A percentile compares a stretch with the other conserved stretches of the same genome.
Evolutionary conservation across 2,797 vertebrate genomes (phyloP).

Genomic region (Semotilus atromaculatus): DNA sequence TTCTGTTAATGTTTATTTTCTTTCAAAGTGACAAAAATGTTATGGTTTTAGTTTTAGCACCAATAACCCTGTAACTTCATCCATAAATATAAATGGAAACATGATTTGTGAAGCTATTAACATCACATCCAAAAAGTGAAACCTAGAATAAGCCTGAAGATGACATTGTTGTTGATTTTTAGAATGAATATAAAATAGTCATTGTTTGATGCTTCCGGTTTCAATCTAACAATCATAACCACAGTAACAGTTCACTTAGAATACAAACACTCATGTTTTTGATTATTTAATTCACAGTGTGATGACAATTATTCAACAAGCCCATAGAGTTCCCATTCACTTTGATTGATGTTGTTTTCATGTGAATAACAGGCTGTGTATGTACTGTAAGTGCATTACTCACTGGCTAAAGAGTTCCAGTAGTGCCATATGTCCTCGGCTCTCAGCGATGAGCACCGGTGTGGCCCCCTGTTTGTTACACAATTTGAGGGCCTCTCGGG

Average conservation of each 20-base stretch:
- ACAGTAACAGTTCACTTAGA: background rate
- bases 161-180: background rate
- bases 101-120: background rate
- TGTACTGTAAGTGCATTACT: conserved; percentile 58
- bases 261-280: background rate
- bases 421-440: conserved; percentile 82
- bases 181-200: background rate
- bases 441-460: conserved; percentile 82
- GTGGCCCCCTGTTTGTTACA: conserved; percentile 89
- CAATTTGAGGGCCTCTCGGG: conserved; percentile 82
- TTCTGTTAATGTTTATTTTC: no score
- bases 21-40: background rate
- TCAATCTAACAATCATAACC: background rate
- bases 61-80: background rate
- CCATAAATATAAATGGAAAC: background rate
- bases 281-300: background rate
- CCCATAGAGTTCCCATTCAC: background rate
- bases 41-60: no score
- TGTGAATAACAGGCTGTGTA: background rate
- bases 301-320: background rate
- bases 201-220: background rate
- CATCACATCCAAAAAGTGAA: background rate
- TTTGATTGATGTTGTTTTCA: background rate
- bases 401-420: conserved; percentile 85
- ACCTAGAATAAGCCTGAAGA: background rate